phyloP scores from a whole-genome alignment of 2,888 invertebrate species.

The Galerucella pusilla region DNA sequence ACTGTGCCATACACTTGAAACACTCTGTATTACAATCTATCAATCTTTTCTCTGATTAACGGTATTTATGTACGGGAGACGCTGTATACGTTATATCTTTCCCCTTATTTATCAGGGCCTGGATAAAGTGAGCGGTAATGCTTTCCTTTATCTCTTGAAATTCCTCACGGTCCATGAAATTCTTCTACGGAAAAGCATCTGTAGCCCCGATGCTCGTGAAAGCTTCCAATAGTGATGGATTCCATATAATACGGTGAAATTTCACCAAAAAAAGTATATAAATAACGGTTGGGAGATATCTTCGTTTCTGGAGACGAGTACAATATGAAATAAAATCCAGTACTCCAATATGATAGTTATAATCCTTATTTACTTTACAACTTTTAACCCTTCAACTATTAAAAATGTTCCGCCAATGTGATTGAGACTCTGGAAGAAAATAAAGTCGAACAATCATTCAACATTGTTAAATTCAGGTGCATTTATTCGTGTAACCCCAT shows the following conservation, averaged over 20 bases:
- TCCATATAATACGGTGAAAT: background rate
- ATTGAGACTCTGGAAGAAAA: background rate
- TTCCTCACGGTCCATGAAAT: conserved; percentile 7
- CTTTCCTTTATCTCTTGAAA: background rate
- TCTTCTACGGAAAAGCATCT: background rate
- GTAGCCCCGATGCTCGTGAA: background rate
- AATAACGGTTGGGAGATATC: background rate
- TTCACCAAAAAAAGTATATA: background rate
- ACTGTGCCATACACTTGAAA: too few species aligned
- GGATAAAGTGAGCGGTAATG: background rate
- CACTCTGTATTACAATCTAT: too few species aligned
- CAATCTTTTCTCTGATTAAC: too few species aligned
- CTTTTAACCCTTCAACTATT: background rate
- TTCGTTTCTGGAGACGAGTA: background rate
- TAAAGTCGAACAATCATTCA: background rate
- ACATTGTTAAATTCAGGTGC: conserved; percentile 5
- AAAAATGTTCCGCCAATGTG: background rate
- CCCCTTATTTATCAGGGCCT: background rate
- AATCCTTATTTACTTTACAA: background rate
- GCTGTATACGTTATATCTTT: background rate
- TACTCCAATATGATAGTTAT: too few species aligned
- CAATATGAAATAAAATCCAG: background rate
- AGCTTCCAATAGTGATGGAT: background rate
- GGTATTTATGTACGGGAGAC: too few species aligned
- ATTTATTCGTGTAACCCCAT: conserved; percentile 6